A percentile compares a stretch with the other conserved stretches of the same genome.
These are phyloP conservation scores for Leptogaster cylindrica DNA, from an alignment of 2,888 invertebrate species.

Conservation along the genomic window DNA sequence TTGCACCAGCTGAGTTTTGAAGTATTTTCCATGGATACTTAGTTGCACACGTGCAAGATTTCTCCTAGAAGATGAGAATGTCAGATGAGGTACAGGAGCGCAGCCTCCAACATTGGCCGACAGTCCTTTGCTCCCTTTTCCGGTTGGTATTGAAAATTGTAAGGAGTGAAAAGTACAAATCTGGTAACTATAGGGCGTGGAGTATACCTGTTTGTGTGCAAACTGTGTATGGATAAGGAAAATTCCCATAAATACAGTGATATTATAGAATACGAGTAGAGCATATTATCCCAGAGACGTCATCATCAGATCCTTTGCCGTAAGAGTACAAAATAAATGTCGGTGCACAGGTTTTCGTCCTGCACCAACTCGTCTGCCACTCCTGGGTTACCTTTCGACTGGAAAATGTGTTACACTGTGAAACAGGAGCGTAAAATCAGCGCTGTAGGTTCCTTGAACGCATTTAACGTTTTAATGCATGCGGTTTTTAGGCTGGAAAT, in stretches of 20 bases:
- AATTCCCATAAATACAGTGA: conserved; percentile 8
- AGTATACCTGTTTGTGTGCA: conserved; percentile 20
- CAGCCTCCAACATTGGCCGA: conserved; percentile 24
- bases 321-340: conserved; percentile 16
- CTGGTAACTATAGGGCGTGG: conserved; percentile 16
- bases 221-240: background rate
- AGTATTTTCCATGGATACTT: background rate
- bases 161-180: conserved; percentile 17
- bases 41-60: conserved; percentile 21
- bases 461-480: conserved; percentile 26
- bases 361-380: conserved; percentile 1
- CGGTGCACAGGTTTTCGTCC: background rate
- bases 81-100: conserved; percentile 16
- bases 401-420: background rate
- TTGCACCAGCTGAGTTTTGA: conserved; percentile 21
- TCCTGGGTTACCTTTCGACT: background rate
- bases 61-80: background rate
- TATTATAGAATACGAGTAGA: conserved; percentile 9
- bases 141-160: background rate
- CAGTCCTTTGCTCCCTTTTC: conserved; percentile 23
- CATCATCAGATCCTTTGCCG: conserved; percentile 15
- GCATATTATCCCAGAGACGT: conserved; percentile 27
- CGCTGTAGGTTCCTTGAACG: conserved; percentile 12
- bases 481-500: conserved; percentile 4
- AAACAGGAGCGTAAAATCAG: conserved; percentile 10